phyloP scores from a whole-genome alignment of 2,797 vertebrate genomes.

The Pristis pectinata region DNA sequence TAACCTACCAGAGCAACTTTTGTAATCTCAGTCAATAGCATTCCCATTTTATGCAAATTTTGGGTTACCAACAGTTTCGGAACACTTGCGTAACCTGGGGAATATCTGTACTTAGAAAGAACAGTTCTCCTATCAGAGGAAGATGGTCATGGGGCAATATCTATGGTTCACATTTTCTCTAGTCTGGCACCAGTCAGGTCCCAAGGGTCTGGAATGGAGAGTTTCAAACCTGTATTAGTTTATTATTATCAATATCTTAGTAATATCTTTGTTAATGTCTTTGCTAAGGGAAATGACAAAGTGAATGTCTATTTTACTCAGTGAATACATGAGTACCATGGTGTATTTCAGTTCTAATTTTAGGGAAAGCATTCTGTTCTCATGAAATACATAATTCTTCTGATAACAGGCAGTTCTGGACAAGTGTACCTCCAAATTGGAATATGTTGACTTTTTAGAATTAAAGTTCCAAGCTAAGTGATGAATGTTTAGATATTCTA shows the following conservation, averaged over 20 bases:
- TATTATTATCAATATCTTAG: background rate
- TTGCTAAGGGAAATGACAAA: background rate
- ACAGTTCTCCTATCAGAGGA: too few relatives aligned
- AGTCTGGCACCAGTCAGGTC: too few relatives aligned
- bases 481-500: background rate
- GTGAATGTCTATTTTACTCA: background rate
- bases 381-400: background rate
- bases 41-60: too few relatives aligned
- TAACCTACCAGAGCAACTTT: too few relatives aligned
- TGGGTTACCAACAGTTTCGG: too few relatives aligned
- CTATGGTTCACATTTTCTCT: too few relatives aligned
- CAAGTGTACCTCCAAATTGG: background rate
- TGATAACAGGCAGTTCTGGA: background rate
- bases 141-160: too few relatives aligned
- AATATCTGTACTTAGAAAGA: too few relatives aligned
- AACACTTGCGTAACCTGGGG: too few relatives aligned
- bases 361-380: background rate
- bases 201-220: too few relatives aligned
- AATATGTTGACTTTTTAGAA: background rate
- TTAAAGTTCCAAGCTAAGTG: background rate
- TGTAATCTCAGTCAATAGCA: too few relatives aligned
- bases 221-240: too few relatives aligned
- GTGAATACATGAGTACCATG: background rate
- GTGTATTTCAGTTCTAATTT: background rate
- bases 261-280: background rate